Evolutionary conservation across 2,113 vertebrate species (phyloP), one percentile per base, ranked within the genome.

Genomic region (Lamprotornis superbus): DNA sequence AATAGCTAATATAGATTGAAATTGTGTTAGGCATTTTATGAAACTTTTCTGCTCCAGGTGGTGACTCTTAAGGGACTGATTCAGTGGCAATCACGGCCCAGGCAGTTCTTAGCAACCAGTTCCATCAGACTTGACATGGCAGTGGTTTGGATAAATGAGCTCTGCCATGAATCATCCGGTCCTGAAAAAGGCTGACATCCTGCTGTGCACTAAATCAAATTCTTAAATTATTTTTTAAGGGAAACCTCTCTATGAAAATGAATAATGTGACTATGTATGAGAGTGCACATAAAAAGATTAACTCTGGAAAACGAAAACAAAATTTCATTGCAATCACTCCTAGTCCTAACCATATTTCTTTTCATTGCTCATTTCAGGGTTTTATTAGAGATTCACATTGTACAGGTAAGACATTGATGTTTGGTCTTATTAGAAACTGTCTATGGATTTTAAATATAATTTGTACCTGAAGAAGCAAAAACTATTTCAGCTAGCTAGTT

Each of bases 381-480:
- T 93, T 89, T 52, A 64, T 71, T 89, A 79, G 55, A 79, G 22
- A 89, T 67, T 52, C 35, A 44, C 10, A 3, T 12, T 59, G 7
- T 28, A 63, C 7, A 69, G 39, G 73, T 87, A 80, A 65, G 59
- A 83, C 27, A 65, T 11, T 74, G 83, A 61, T 8, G 2, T 87
- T 73, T 82, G 61, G 18, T 70, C 77, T 86, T 74, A 89, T 70
- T 68, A 63, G 50, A 83, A 93, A 59, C 10, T 83, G 67, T 64
- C 64, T 40, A 20, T 50, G 57, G 83, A 79, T 69, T 91, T 87
- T n/a, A 93, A 93, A 76, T 57, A 76, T 30, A 76, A 88, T 94
- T 87, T 91, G n/a, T 90, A 91, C 50, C 67, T 65, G 31, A 88
- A 94, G 16, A 80, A 91, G 25, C 61, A 61, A 91, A 93, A 95